Percentiles rank a stretch among this genome's conserved stretches.
Conservation (phyloP, 1,140 invertebrate genomes). For the Leptopilina boulardi region DNA sequence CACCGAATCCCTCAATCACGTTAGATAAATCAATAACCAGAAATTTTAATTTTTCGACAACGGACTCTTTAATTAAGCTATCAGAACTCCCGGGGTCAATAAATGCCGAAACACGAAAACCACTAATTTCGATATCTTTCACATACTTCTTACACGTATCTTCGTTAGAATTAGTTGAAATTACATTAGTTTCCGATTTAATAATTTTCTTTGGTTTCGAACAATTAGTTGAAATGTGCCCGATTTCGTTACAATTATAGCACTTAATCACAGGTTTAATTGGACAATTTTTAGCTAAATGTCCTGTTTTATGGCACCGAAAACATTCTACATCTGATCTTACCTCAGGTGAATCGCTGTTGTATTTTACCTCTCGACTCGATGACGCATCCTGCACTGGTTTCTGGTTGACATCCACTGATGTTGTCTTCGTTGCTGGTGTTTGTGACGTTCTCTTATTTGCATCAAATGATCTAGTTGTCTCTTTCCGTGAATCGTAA, state of each 20-base stretch:
- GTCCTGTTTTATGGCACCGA: neutral
- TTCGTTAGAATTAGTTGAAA: neutral
- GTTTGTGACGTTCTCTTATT: neutral
- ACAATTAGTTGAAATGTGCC: constrained; percentile 36
- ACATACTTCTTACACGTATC: neutral
- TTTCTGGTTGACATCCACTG: neutral
- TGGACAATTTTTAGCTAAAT: neutral
- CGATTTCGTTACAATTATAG: constrained; percentile 34
- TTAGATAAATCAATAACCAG: neutral
- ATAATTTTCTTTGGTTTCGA: neutral
- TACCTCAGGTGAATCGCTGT: neutral
- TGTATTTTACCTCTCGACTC: neutral
- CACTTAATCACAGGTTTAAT: constrained; percentile 22
- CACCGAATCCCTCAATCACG: neutral
- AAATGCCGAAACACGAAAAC: neutral
- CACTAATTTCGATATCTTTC: neutral
- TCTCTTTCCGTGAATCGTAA: neutral
- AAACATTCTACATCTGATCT: neutral
- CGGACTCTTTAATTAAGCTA: constrained; percentile 34
- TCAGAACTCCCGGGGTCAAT: constrained; percentile 43
- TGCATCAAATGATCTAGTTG: neutral
- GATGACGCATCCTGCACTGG: neutral
- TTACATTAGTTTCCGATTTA: constrained; percentile 22
- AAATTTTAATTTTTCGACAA: constrained; percentile 7
- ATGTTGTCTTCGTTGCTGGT: neutral